phyloP scores from a whole-genome alignment of 92 coral and sea anemone species.

The Epizoanthus scotinus region DNA sequence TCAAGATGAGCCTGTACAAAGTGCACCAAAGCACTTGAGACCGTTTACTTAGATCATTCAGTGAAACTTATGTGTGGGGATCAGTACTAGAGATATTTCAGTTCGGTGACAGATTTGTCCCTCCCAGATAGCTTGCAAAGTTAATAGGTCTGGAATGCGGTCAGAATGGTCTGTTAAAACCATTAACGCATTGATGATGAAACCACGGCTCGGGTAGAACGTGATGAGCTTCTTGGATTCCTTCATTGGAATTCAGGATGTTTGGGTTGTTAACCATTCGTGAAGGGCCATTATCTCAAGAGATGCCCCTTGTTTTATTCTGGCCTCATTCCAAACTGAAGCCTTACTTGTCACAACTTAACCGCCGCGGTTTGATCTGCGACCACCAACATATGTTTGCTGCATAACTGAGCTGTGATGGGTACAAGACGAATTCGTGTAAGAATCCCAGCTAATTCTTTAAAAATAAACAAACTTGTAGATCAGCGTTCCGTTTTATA shows the following conservation, averaged over 20 bases:
- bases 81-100: background rate
- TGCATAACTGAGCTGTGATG: background rate
- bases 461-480: constrained; percentile 21
- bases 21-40: constrained; percentile 37
- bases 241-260: constrained; percentile 45
- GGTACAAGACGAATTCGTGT: constrained; percentile 1
- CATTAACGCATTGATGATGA: constrained; percentile 32
- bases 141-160: constrained; percentile 34
- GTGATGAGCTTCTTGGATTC: constrained; percentile 27
- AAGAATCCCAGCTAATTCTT: constrained; percentile 1
- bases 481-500: no score
- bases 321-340: constrained; percentile 21
- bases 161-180: constrained; percentile 24
- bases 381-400: constrained; percentile 16
- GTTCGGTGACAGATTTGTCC: constrained; percentile 4
- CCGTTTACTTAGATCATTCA: constrained; percentile 10
- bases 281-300: constrained; percentile 23
- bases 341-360: background rate
- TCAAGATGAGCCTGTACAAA: constrained; percentile 29
- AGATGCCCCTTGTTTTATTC: constrained; percentile 1
- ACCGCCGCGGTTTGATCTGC: background rate
- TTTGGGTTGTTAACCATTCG: constrained; percentile 25
- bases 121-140: constrained; percentile 7
- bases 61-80: background rate
- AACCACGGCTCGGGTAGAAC: constrained; percentile 10